Conservation (phyloP, 2,888 invertebrate species). For the Mythimna pallens region DNA sequence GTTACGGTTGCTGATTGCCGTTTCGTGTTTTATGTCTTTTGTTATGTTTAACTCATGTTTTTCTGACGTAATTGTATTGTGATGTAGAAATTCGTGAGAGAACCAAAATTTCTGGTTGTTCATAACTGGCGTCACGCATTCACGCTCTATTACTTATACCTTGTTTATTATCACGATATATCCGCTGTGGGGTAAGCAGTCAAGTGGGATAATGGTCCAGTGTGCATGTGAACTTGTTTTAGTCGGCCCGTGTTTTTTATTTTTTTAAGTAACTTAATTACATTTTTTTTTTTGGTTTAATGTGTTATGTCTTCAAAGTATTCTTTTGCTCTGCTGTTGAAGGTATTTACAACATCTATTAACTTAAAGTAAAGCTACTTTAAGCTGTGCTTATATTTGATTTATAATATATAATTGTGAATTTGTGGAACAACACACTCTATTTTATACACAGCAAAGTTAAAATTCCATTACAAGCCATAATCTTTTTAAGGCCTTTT, state of each 20-base stretch:
- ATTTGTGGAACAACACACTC: too few species aligned
- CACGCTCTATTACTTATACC: constrained; percentile 53
- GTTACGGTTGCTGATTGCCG: constrained; percentile 79
- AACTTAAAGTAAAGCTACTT: not conserved
- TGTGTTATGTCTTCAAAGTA: not conserved
- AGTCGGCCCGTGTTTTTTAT: constrained; percentile 8
- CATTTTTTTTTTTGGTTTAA: not conserved
- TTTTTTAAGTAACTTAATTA: not conserved
- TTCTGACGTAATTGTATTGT: constrained; percentile 61
- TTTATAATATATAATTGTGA: too few species aligned
- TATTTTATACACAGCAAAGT: too few species aligned
- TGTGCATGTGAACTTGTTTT: constrained; percentile 19
- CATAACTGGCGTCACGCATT: constrained; percentile 17
- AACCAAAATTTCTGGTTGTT: constrained; percentile 35
- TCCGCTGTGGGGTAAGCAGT: constrained; percentile 44
- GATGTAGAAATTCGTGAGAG: constrained; percentile 55
- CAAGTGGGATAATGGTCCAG: constrained; percentile 14
- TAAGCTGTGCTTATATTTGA: too few species aligned
- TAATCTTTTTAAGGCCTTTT: too few species aligned
- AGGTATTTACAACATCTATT: constrained; percentile 14
- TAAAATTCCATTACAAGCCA: too few species aligned
- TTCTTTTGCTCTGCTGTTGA: not conserved
- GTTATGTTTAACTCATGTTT: constrained; percentile 63
- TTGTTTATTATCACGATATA: constrained; percentile 62
- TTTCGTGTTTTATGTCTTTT: constrained; percentile 75